These are phyloP conservation scores for Priapulus caudatus DNA, from an alignment of 2,888 invertebrate genomes.

Conservation along the genomic window DNA sequence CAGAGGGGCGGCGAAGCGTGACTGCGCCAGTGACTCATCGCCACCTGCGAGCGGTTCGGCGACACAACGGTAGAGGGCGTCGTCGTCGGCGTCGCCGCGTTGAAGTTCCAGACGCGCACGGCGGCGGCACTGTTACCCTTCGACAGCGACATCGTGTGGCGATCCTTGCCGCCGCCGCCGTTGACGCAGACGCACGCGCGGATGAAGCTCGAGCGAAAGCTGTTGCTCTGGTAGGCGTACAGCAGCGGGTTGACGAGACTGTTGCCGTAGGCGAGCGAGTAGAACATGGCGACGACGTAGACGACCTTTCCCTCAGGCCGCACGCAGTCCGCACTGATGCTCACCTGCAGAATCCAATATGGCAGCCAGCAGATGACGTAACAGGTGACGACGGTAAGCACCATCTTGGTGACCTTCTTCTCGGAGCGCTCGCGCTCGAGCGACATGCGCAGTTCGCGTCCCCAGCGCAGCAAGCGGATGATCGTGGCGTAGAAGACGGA, in stretches of 20 bases:
- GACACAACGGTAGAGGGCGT: no score
- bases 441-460: conserved; percentile 5
- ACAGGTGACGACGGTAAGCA: conserved; percentile 77
- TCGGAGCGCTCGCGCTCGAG: neutral
- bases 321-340: conserved; percentile 56
- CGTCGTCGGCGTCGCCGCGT: no score
- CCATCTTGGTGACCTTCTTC: conserved; percentile 75
- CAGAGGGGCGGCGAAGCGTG: no score
- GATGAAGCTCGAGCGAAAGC: conserved; percentile 85
- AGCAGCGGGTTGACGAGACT: neutral
- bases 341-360: conserved; percentile 70
- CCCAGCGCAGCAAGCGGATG: conserved; percentile 63
- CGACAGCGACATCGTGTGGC: neutral
- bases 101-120: neutral
- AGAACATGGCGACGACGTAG: neutral
- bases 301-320: conserved; percentile 36
- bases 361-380: conserved; percentile 85
- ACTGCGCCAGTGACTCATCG: no score
- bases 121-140: neutral
- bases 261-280: neutral
- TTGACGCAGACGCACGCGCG: conserved; percentile 78
- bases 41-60: no score
- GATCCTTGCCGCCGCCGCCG: conserved; percentile 37
- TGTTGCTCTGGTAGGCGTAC: conserved; percentile 45
- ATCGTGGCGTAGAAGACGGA: conserved; percentile 56